phyloP scores from a whole-genome alignment of 2,797 vertebrate genomes.

The Lacerta agilis region DNA sequence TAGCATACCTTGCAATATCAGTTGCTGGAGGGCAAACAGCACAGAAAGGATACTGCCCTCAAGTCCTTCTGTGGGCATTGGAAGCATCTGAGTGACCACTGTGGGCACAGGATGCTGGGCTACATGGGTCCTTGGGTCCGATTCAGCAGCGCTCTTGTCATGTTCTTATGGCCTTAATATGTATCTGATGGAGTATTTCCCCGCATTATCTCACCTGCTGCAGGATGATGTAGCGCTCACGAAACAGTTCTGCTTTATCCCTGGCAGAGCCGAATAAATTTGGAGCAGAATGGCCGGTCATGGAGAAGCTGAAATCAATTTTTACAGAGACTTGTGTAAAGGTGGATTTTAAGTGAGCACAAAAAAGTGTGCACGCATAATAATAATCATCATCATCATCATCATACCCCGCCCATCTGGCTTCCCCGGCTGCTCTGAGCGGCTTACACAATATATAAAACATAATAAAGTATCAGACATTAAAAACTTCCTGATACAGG shows the following conservation, averaged over 20 bases:
- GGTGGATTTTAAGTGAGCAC: background rate
- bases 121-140: background rate
- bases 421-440: too few species aligned
- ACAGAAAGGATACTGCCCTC: background rate
- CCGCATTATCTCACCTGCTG: conserved; percentile 84
- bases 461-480: too few species aligned
- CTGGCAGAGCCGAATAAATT: conserved; percentile 87
- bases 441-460: too few species aligned
- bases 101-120: background rate
- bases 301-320: conserved; percentile 81
- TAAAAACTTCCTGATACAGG: too few species aligned
- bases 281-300: conserved; percentile 86
- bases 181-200: too few species aligned
- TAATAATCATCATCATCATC: too few species aligned
- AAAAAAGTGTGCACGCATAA: too few species aligned
- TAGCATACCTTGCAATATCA: background rate
- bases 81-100: too few species aligned
- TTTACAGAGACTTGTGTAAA: background rate
- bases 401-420: too few species aligned
- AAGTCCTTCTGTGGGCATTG: background rate
- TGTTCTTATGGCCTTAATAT: background rate
- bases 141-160: background rate
- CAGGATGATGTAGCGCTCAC: conserved; percentile 91
- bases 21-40: too few species aligned
- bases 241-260: conserved; percentile 95